Percentiles rank a stretch among this genome's conserved stretches.
Evolutionary conservation across 53 echinoderm and acorn worm genomes (phyloP).

Genomic region (Hippasteria phrygiana): DNA sequence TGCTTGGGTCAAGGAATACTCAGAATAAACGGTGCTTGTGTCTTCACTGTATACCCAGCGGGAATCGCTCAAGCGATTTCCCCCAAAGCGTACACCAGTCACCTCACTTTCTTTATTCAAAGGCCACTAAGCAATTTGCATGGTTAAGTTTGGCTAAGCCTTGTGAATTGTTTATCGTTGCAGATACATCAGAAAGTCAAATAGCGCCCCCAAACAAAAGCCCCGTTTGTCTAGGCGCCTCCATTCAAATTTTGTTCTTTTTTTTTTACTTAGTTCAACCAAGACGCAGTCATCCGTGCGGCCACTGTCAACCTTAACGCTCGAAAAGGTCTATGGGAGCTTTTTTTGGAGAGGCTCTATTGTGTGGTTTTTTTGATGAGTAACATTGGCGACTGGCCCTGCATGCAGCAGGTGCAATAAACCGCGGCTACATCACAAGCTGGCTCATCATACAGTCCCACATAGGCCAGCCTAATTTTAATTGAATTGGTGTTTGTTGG

Average conservation of each 20-base stretch:
- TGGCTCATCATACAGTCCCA: too few species aligned
- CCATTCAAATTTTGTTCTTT: background rate
- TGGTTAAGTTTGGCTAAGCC: background rate
- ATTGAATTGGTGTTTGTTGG: too few species aligned
- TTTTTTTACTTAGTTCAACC: background rate
- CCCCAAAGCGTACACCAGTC: background rate
- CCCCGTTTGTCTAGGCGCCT: background rate
- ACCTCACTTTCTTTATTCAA: background rate
- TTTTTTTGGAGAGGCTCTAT: background rate
- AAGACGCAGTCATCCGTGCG: background rate
- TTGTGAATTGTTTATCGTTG: constrained; percentile 36
- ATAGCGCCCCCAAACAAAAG: background rate
- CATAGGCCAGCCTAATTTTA: too few species aligned
- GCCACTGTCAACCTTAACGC: background rate
- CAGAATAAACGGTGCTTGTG: background rate
- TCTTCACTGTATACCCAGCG: background rate
- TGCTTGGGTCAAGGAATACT: background rate
- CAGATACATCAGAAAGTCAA: background rate
- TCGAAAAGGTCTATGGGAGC: background rate
- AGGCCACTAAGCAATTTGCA: constrained; percentile 7
- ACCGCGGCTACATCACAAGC: constrained; percentile 27
- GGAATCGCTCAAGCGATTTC: background rate
- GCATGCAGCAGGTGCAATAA: background rate
- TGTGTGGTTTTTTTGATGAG: background rate
- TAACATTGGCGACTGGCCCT: background rate